Base-by-base conservation (phyloP, 2,113 vertebrate species). In the Phalacrocorax carbo region DNA sequence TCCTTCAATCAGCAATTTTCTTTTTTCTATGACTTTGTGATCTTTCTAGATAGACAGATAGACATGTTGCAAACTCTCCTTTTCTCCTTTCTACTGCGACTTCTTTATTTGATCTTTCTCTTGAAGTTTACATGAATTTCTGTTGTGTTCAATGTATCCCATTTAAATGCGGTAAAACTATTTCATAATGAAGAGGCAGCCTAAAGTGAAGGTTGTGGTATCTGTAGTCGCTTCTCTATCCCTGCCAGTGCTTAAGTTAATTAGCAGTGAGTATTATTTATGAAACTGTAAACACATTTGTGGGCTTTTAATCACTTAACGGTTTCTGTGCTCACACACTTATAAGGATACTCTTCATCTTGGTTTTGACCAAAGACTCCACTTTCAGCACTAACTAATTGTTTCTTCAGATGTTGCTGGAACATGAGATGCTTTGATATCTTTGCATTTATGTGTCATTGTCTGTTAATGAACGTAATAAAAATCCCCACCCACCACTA, bases 91-190 rank as follows among this genome's bases (percentile, higher is more conserved):
- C 38, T 69, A 8, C 20, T 14, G 1, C 25, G 30, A 5, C 30
- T 51, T 68, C n/a, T 76, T 42, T 40, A 19, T 48, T 49, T 72
- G 29, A 65, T 49, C 15, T 72, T 61, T 79, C 66, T 73, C 36
- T 48, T 65, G 40, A 70, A 55, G 29, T 57, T 83, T 27, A 11
- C 36, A 10, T 60, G 12, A 32, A 34, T 84, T 82, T 61, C 30
- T 91, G 7, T n/a, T 0, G 0, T 29, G 3, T 75, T 91, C 51
- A 54, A 55, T 13, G 12, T 5, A 14, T 42, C 11, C 10, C 5
- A 40, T 83, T 66, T 32, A 46, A 91, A 81, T 48, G 13, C 5
- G 2, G 8, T 23, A 21, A 25, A 73, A 44, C 27, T 22, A 19
- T 65, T 86, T 11, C 8, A 1, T 69, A 38, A 22, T 25, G 19